phyloP scores from a whole-genome alignment of 2,113 vertebrate genomes.

The Eulemur macaco region DNA sequence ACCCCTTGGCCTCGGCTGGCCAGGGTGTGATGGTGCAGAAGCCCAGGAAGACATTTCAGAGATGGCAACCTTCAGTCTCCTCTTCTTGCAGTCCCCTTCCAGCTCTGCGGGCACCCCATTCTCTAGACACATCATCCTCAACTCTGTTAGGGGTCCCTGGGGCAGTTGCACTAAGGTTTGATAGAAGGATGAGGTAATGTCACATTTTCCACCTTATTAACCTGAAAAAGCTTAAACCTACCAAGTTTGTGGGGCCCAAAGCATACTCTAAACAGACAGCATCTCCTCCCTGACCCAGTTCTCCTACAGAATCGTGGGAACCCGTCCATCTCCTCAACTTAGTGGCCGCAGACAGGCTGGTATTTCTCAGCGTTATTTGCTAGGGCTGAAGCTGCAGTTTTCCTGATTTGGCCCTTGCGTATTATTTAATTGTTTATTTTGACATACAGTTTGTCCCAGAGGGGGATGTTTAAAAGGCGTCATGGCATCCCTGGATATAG shows the following conservation, averaged over 20 bases:
- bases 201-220: neutral
- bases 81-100: neutral
- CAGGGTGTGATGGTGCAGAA: neutral
- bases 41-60: neutral
- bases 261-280: neutral
- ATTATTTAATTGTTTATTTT: conserved; percentile 70
- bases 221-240: neutral
- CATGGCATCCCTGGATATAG: neutral
- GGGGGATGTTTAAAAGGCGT: conserved; percentile 49
- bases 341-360: neutral
- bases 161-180: neutral
- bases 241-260: neutral
- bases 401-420: conserved; percentile 28
- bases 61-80: neutral
- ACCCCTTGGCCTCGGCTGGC: neutral
- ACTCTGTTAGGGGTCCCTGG: neutral
- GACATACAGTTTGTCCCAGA: conserved; percentile 62
- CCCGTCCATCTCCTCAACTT: neutral
- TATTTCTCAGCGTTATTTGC: neutral
- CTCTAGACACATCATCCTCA: neutral
- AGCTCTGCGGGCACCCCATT: neutral
- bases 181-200: neutral
- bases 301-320: neutral
- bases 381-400: neutral
- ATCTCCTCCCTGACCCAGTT: conserved; percentile 2